Evolutionary conservation across 1,140 invertebrate genomes (phyloP).

Genomic region (Hyphantria cunea): DNA sequence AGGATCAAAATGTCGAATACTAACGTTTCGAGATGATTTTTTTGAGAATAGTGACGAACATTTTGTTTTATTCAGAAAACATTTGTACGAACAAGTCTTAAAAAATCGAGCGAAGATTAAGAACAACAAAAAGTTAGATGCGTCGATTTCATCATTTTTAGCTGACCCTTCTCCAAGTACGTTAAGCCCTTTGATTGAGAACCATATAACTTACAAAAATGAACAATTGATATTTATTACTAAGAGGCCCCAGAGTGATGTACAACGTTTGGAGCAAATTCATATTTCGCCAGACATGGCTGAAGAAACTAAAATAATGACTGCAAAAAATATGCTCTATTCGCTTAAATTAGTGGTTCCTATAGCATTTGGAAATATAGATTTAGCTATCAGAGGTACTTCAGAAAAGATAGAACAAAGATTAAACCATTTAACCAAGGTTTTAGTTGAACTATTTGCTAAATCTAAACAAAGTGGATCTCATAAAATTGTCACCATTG

Average conservation of each 20-base stretch:
- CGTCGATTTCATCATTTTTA: background rate
- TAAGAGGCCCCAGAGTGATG: background rate
- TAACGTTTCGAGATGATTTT: background rate
- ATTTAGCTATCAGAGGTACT: constrained; percentile 17
- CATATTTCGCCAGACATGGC: background rate
- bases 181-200: background rate
- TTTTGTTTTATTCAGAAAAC: background rate
- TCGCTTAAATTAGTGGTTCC: constrained; percentile 2
- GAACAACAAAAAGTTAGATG: background rate
- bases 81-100: background rate
- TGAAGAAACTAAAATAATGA: constrained; percentile 8
- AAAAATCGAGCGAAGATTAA: background rate
- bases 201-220: constrained; percentile 2
- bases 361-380: constrained; percentile 12
- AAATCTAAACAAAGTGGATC: background rate
- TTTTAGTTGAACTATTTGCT: constrained; percentile 5
- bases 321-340: background rate
- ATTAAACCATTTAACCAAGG: constrained; percentile 9
- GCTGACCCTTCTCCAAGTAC: background rate
- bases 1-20: background rate
- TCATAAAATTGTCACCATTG: constrained; percentile 6
- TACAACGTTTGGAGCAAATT: too few relatives aligned
- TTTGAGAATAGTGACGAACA: background rate
- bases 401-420: constrained; percentile 13
- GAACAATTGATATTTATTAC: background rate